Base-by-base conservation (phyloP, 2,888 invertebrate species). In the Phyllotreta cruciferae region DNA sequence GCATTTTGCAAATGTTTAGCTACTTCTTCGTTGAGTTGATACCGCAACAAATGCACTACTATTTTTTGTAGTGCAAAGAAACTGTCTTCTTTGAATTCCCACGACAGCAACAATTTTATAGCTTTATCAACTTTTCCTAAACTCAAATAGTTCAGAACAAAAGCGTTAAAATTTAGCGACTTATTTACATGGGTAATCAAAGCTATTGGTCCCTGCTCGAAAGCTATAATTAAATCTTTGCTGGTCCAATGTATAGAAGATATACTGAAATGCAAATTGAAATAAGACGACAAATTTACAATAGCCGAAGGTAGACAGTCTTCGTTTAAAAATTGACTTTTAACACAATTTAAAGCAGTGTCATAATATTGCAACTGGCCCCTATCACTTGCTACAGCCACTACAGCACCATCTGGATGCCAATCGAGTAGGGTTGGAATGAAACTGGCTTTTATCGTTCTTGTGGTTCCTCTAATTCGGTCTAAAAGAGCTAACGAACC, bases 401-500 rank as follows among this genome's bases (percentile, higher is more conserved):
- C 84, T 60, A 92, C 75, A 37, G 88, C 87, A 37, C 90, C 90
- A 69, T 87, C 86, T 14, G 86, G 85, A 77, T 92, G 91, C 91
- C 92, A 92, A 38, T 86, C 83, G 39, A 88, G 85, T 67, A 87
- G 82, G 36, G 87, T 86, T 24, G 91, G 90, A 81, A 94, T 94
- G 83, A 96, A 91, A 60, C 91, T 88, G 60, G 91, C 89, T 79
- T 91, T 90, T 3, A 90, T 87, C 11, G 89, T 87, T 76, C 88
- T 88, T 4, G 91, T 93, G 0, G 90, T 85, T 49, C 92, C 91
- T 67, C 88, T 86, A 34, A 85, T 83, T 63, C 89, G 85, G 82
- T 96, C 93, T 72, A 93, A 87, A 24, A 96, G 82, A 42, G 91
- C 91, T 66, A 96, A 81, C 2, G 93, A 89, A 4, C 92, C 92